Base-by-base conservation (phyloP, 2,888 invertebrate genomes). In the Dolichomitus sp. region DNA sequence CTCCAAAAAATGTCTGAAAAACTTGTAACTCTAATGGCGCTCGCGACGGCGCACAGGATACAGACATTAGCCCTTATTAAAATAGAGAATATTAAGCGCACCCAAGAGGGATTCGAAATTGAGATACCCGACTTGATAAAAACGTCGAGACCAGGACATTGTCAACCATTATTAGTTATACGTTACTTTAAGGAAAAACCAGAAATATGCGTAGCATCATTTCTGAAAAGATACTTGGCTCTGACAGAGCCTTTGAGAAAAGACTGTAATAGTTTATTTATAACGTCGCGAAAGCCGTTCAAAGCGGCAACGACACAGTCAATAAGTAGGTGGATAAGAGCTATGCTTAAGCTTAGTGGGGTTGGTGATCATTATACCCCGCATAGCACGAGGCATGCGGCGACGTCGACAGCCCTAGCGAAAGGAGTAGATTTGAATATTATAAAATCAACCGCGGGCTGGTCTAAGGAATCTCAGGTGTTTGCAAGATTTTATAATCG, bases 11-110 rank as follows among this genome's bases (percentile, higher is more conserved):
- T 84, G 11, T 72, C 81, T 7, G 75, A 79, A 23, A 79, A 73
- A n/a, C 73, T 78, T 19, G 78, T 59, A 45, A 81, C 81, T 14
- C 45, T 84, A 33, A 48, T 81, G 50, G 74, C 65, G 5, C 66
- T 84, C 1, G 75, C 45, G 11, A 79, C 81, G 12, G 79, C 81
- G 12, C 75, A 84, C 40, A 30, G 80, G 23, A 59, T 79, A 7
- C 81, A 84, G 59, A 81, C 78, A 9, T 74, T 84, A 14, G 61
- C 75, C 17, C 37, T 84, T 4, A 84, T 81, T 5, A 75, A 66
- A 11, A 42, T 81, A 17, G 27, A 19, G 45, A 69, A 82, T 37
- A 74, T 79, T 48, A 65, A 30, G 23, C 23, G 33, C 6, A 19
- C 45, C 7, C 12, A 48, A 42, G 68, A 78, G n/a, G 75, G 78